Base-by-base conservation (phyloP, 2,797 vertebrate genomes). In the Presbytis comata region DNA sequence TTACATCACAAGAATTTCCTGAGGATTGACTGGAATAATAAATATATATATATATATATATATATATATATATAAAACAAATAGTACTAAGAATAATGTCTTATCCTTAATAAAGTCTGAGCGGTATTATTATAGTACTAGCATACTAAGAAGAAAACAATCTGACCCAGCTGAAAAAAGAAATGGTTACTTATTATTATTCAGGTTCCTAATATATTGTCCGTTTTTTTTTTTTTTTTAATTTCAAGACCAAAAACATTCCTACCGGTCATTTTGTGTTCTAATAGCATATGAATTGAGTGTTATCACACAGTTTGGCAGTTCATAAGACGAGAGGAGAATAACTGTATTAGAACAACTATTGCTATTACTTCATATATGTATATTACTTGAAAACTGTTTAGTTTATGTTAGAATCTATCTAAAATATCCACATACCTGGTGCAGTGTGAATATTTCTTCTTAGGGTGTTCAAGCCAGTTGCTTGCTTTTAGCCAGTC, bases 371-470 rank as follows among this genome's bases (percentile, higher is more conserved):
- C 0, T 85, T 30, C 36, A 53, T n/a, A 21, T 83, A 26, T 39
- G 5, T 24, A 28, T 81, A 33, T 72, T 57, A 82, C 17, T 61
- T 28, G 6, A 59, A 93, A 91, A 6, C 19, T 61, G 16, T 19
- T 96, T 90, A 76, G 57, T 79, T 81, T 86, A 39, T 4, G 36
- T 64, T 85, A 64, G 9, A 83, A 57, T 86, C 48, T 78, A 67
- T 93, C 24, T 90, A 83, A 86, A 89, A n/a, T 87, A 85, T 24
- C 19, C 39, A 78, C 91, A 72, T 94, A 96, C 95, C 96, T 94
- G 91, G 55, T 24, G 5, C 82, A 86, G 8, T 92, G 24, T 12
- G 3, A 75, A 3, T 61, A 24, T 79, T 48, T 80, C 24, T 79
- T 95, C 13, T 79, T 79, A 87, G 88, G 36, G 76, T 89, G 67